Conservation (phyloP, 1,140 invertebrate genomes). For the Oedothorax gibbosus region DNA sequence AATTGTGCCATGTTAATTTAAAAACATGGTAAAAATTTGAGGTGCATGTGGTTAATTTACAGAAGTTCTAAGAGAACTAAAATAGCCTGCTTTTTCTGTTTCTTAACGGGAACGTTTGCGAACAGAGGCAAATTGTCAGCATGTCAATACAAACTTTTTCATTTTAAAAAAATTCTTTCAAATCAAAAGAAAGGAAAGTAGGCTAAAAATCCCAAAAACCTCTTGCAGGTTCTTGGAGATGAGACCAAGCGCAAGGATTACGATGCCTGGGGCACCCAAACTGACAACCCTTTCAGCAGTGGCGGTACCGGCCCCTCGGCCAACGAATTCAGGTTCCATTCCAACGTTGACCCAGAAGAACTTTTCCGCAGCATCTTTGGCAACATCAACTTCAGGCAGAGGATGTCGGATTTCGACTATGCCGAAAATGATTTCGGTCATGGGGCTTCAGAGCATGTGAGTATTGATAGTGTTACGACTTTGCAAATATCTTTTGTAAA, state of each 20-base stretch:
- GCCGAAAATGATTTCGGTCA: constrained; percentile 88
- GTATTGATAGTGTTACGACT: neutral
- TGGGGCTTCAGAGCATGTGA: constrained; percentile 74
- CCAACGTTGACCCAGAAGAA: constrained; percentile 94
- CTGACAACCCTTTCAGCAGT: constrained; percentile 70
- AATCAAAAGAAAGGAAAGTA: too few species aligned
- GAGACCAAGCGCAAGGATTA: constrained; percentile 92
- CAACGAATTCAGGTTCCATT: constrained; percentile 72
- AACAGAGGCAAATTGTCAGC: too few species aligned
- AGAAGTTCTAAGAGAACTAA: too few species aligned
- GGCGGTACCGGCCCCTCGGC: constrained; percentile 62
- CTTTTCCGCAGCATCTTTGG: constrained; percentile 80
- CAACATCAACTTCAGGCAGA: constrained; percentile 63
- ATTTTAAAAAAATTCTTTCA: too few species aligned
- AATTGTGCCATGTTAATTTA: too few species aligned
- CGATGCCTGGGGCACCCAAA: constrained; percentile 91
- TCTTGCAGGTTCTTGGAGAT: constrained; percentile 86
- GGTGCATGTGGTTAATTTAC: too few species aligned
- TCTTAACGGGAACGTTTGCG: too few species aligned
- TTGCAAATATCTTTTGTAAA: too few species aligned
- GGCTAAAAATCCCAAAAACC: neutral
- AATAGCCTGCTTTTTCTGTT: too few species aligned
- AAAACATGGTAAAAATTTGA: too few species aligned
- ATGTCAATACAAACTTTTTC: too few species aligned
- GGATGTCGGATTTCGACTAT: constrained; percentile 74